phyloP scores from a whole-genome alignment of 2,888 invertebrate species.

The Ennomos quercinarius region DNA sequence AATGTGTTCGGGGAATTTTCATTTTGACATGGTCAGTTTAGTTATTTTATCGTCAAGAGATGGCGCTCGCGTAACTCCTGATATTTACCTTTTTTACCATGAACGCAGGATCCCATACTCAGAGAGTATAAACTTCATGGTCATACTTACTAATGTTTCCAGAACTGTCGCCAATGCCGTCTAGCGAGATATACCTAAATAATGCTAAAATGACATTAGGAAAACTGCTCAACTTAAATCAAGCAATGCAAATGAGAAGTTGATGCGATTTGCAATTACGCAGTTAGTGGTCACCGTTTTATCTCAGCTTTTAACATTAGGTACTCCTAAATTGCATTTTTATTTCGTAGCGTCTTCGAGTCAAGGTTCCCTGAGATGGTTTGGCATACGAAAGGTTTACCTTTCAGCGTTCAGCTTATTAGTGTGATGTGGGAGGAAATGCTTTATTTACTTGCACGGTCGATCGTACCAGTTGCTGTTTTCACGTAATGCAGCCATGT shows the following conservation, averaged over 20 bases:
- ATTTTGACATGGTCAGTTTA: too few species aligned
- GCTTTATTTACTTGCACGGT: constrained; percentile 22
- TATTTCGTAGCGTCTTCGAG: constrained; percentile 30
- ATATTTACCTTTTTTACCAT: too few species aligned
- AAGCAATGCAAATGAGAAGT: constrained; percentile 25
- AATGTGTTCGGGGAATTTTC: background rate
- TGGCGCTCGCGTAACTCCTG: too few species aligned
- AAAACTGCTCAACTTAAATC: constrained; percentile 13
- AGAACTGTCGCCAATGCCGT: too few species aligned
- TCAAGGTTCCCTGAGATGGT: constrained; percentile 32
- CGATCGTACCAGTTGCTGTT: constrained; percentile 27
- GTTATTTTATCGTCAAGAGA: too few species aligned
- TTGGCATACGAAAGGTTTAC: constrained; percentile 11
- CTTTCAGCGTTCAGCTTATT: constrained; percentile 11
- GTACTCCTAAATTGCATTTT: constrained; percentile 24
- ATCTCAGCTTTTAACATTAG: constrained; percentile 22
- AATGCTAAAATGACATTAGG: too few species aligned
- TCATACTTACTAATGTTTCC: too few species aligned
- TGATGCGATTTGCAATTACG: constrained; percentile 26
- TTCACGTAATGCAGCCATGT: constrained; percentile 45
- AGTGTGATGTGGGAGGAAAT: constrained; percentile 6
- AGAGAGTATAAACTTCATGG: too few species aligned
- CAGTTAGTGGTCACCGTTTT: constrained; percentile 21
- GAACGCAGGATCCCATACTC: too few species aligned
- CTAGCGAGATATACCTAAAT: too few species aligned